These are phyloP conservation scores for Murina feae DNA, from an alignment of 2,113 vertebrate genomes.

Conservation along the genomic window DNA sequence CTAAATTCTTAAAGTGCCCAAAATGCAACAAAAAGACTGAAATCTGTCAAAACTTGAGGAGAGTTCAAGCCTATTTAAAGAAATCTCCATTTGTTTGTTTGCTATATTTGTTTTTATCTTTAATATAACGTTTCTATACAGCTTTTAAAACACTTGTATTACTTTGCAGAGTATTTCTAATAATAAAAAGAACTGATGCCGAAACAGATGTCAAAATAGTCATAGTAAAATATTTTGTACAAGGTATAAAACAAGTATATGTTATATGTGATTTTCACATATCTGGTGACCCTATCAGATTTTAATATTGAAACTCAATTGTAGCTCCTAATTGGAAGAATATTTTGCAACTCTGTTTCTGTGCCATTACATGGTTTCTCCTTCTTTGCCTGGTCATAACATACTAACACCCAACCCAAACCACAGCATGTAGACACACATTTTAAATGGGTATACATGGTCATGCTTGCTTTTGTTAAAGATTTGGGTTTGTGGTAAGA, in stretches of 20 bases:
- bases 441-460: neutral
- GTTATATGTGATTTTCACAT: neutral
- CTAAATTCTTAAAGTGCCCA: constrained; percentile 11
- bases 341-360: neutral
- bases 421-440: neutral
- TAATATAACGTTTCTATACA: neutral
- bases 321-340: neutral
- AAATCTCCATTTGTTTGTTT: neutral
- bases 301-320: neutral
- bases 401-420: neutral
- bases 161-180: neutral
- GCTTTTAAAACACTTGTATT: neutral
- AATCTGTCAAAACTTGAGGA: neutral
- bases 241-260: neutral
- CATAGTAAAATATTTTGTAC: neutral
- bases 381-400: neutral
- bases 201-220: neutral
- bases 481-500: neutral
- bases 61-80: constrained; percentile 3
- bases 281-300: neutral
- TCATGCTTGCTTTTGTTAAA: neutral
- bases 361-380: neutral
- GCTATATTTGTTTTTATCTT: neutral
- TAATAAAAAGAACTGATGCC: neutral
- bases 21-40: neutral